Percentiles rank a stretch among this genome's conserved stretches.
Evolutionary conservation across 2,797 vertebrate species (phyloP).

Genomic region (Meda fulgida): DNA sequence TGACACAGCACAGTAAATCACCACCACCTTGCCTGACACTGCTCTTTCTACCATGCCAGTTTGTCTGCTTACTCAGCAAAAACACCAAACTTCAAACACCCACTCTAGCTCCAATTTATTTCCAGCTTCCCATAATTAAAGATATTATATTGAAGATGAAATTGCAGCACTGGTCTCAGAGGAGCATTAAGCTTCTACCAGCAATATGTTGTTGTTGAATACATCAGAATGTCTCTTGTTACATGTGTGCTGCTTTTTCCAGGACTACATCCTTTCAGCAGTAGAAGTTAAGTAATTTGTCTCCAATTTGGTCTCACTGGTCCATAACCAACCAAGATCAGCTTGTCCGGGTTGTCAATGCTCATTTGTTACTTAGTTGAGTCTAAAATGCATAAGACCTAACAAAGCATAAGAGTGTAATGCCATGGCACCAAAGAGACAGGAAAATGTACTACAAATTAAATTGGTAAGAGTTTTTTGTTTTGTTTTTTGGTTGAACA

Average conservation of each 20-base stretch:
- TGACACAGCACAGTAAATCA: conserved; percentile 53
- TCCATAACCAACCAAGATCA: neutral
- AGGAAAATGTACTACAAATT: neutral
- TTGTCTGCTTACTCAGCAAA: conserved; percentile 50
- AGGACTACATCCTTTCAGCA: conserved; percentile 2
- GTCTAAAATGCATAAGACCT: neutral
- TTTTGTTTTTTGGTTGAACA: too few species aligned
- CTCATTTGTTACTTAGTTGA: neutral
- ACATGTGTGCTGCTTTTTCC: conserved; percentile 1
- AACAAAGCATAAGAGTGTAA: neutral
- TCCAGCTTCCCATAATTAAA: neutral
- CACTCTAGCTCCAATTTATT: conserved; percentile 21
- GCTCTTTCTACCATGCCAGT: conserved; percentile 41
- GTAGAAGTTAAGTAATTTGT: conserved; percentile 15
- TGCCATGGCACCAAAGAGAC: neutral
- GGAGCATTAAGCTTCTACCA: neutral
- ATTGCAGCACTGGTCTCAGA: conserved; percentile 1
- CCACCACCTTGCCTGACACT: conserved; percentile 36
- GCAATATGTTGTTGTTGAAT: neutral
- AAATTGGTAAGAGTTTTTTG: neutral
- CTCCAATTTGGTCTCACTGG: conserved; percentile 11
- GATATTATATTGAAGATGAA: neutral
- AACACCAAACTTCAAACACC: conserved; percentile 9
- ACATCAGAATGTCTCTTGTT: neutral
- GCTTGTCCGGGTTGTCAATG: neutral